These are phyloP conservation scores for Lucifuga dentata DNA, from an alignment of 2,113 vertebrate genomes.

Conservation along the genomic window DNA sequence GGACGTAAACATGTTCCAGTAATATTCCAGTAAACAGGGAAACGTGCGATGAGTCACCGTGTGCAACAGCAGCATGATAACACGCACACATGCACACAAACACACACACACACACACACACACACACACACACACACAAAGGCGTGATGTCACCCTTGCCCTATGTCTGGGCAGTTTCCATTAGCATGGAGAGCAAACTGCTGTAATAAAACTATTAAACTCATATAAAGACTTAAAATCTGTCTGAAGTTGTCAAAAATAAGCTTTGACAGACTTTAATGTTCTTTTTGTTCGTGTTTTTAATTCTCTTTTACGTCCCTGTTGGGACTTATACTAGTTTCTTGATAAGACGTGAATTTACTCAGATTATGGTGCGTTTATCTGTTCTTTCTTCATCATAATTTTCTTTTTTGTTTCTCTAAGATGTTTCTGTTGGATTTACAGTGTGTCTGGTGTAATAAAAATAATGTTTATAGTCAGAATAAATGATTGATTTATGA, in stretches of 20 bases:
- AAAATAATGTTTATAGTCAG: no score
- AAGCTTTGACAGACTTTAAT: conserved; percentile 44
- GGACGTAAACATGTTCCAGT: conserved; percentile 72
- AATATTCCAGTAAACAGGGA: conserved; percentile 75
- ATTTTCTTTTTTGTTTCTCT: no score
- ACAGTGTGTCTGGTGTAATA: no score
- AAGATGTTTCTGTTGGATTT: no score
- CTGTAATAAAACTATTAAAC: conserved; percentile 26
- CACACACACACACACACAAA: conserved; percentile 34
- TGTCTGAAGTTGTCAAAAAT: conserved; percentile 37
- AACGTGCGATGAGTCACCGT: conserved; percentile 68
- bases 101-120: conserved; percentile 71
- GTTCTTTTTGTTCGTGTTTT: conserved; percentile 29
- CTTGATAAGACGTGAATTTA: no score
- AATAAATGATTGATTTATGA: no score
- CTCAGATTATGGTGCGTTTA: no score
- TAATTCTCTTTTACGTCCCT: conserved; percentile 12
- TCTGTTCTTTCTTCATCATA: no score
- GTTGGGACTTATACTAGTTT: no score
- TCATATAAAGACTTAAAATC: conserved; percentile 16
- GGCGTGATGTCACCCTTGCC: conserved; percentile 54
- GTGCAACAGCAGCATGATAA: conserved; percentile 43
- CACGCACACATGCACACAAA: no score
- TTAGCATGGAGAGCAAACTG: conserved; percentile 49
- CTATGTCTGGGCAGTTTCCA: conserved; percentile 55